Conservation (phyloP, 2,797 vertebrate genomes). For the Stomatorhinus walkeri region DNA sequence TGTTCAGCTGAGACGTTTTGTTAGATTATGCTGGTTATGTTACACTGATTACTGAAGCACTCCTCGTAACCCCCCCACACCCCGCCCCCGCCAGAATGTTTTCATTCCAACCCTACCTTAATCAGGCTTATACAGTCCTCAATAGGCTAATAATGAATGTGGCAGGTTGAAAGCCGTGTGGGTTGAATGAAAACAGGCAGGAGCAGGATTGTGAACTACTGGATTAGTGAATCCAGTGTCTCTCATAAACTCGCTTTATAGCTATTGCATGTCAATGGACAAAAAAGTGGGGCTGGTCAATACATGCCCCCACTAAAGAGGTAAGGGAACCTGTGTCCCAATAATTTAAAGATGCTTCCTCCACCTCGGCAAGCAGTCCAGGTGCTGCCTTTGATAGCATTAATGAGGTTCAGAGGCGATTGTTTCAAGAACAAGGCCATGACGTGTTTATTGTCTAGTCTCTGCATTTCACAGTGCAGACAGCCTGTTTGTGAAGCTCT, state of each 20-base stretch:
- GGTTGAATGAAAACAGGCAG: background rate
- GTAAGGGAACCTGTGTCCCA: background rate
- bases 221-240: background rate
- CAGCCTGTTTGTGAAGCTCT: background rate
- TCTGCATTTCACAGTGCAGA: background rate
- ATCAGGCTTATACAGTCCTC: background rate
- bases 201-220: background rate
- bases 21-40: background rate
- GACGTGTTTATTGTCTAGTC: background rate
- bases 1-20: background rate
- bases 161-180: background rate
- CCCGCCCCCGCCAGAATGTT: background rate
- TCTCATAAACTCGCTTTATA: background rate
- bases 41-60: background rate
- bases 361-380: background rate
- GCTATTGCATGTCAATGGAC: background rate
- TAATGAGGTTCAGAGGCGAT: background rate
- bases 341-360: background rate
- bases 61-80: background rate
- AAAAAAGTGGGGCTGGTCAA: background rate
- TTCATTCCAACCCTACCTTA: background rate
- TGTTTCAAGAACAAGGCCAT: background rate
- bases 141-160: background rate
- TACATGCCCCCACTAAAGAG: background rate
- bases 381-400: conserved; percentile 5